Percentiles rank a stretch among this genome's conserved stretches.
phyloP scores from a whole-genome alignment of 2,888 invertebrate genomes.

The Drosophila siamana region DNA sequence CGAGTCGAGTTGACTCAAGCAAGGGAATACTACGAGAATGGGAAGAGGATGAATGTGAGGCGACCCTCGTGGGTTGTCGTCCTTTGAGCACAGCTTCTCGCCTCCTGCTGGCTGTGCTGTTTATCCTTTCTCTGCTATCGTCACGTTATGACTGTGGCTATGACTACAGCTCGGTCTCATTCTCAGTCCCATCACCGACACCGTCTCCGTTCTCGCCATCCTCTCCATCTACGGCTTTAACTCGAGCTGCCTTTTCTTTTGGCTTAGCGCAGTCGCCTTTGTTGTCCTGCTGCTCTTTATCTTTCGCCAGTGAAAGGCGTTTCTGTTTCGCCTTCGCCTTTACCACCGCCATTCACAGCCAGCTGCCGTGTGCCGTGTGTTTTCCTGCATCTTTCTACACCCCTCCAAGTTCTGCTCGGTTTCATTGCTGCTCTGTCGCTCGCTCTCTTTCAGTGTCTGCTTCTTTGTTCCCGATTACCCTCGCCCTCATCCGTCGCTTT shows the following conservation, averaged over 20 bases:
- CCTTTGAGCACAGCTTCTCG: conserved; percentile 39
- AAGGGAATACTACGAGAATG: not conserved
- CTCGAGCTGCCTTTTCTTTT: conserved; percentile 42
- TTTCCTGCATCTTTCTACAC: conserved; percentile 20
- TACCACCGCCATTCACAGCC: conserved; percentile 54
- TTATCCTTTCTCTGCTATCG: conserved; percentile 60
- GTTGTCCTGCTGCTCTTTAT: conserved; percentile 63
- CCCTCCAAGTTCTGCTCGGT: not conserved
- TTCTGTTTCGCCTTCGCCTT: conserved; percentile 29
- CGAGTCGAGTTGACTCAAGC: conserved; percentile 22
- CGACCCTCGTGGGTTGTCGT: conserved; percentile 71
- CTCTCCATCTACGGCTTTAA: conserved; percentile 12
- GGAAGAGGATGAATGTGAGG: conserved; percentile 13
- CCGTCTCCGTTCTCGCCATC: conserved; percentile 10
- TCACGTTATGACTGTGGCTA: conserved; percentile 23
- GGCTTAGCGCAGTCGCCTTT: conserved; percentile 45
- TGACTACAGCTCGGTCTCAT: conserved; percentile 2
- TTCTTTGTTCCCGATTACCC: conserved; percentile 34
- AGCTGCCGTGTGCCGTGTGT: conserved; percentile 72
- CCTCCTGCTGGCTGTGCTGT: conserved; percentile 4
- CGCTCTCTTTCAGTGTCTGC: conserved; percentile 22
- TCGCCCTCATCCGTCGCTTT: not conserved
- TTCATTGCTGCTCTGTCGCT: not conserved
- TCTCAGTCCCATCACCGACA: not conserved
- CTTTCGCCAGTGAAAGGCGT: conserved; percentile 67